These are phyloP conservation scores for Hydrozoanthus gracilis DNA, from an alignment of 92 coral and sea anemone species.

Conservation along the genomic window DNA sequence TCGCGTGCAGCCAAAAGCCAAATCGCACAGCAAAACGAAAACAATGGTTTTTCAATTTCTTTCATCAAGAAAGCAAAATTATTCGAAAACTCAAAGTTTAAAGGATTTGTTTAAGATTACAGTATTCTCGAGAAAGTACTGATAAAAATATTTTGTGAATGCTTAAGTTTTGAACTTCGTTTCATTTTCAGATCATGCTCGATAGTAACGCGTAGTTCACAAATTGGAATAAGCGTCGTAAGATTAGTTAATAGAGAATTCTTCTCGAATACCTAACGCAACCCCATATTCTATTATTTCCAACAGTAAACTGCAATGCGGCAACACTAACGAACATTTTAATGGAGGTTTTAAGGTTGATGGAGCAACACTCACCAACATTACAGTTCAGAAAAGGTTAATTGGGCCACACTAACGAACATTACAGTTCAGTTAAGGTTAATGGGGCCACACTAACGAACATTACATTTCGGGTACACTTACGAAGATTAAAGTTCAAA, in stretches of 20 bases:
- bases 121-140: no score
- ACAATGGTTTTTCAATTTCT: no score
- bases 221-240: neutral
- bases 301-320: neutral
- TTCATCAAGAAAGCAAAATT: no score
- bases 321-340: neutral
- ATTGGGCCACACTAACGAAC: neutral
- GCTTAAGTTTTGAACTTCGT: neutral
- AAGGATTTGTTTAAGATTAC: no score
- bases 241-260: neutral
- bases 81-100: no score
- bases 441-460: neutral
- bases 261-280: neutral
- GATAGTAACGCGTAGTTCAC: neutral
- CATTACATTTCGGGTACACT: no score
- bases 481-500: no score
- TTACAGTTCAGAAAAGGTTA: no score
- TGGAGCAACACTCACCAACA: neutral
- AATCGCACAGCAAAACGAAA: no score
- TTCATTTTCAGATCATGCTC: neutral
- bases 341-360: neutral
- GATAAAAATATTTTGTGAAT: neutral
- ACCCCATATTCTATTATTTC: neutral
- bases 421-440: no score
- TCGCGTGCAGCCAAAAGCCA: no score